Evolutionary conservation across 2,113 vertebrate genomes (phyloP).

Genomic region (Monopterus albus): DNA sequence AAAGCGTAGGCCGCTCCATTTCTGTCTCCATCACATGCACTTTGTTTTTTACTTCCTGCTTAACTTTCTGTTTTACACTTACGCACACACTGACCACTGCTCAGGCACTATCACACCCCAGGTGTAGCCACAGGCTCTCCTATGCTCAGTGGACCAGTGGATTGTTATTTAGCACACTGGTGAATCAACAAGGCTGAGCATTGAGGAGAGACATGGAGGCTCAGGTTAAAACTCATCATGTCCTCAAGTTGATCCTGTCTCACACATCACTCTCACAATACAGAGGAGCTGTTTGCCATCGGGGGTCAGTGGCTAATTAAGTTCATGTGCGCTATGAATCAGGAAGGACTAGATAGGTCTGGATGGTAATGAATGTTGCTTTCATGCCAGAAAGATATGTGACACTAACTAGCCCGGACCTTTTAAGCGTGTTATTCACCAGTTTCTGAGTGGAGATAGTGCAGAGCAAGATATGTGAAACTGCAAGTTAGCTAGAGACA

Average conservation of each 20-base stretch:
- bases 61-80: conserved; percentile 10
- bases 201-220: conserved; percentile 45
- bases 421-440: conserved; percentile 16
- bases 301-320: conserved; percentile 19
- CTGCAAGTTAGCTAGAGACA: conserved; percentile 30
- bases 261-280: conserved; percentile 24
- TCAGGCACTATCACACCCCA: conserved; percentile 17
- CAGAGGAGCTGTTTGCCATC: conserved; percentile 11
- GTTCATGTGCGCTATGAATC: conserved; percentile 49
- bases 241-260: conserved; percentile 40
- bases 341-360: conserved; percentile 26
- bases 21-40: neutral
- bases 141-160: conserved; percentile 54
- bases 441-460: conserved; percentile 16
- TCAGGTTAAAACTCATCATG: conserved; percentile 48
- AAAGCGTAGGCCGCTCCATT: neutral
- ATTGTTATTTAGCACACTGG: conserved; percentile 66
- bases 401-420: conserved; percentile 9
- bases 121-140: conserved; percentile 51
- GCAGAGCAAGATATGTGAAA: conserved; percentile 35
- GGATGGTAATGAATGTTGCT: conserved; percentile 19
- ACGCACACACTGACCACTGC: conserved; percentile 23
- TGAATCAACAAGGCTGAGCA: conserved; percentile 62
- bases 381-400: conserved; percentile 40
- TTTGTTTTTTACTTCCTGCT: neutral